Conservation (phyloP, 2,113 vertebrate genomes). For the Prochilodus magdalenae region DNA sequence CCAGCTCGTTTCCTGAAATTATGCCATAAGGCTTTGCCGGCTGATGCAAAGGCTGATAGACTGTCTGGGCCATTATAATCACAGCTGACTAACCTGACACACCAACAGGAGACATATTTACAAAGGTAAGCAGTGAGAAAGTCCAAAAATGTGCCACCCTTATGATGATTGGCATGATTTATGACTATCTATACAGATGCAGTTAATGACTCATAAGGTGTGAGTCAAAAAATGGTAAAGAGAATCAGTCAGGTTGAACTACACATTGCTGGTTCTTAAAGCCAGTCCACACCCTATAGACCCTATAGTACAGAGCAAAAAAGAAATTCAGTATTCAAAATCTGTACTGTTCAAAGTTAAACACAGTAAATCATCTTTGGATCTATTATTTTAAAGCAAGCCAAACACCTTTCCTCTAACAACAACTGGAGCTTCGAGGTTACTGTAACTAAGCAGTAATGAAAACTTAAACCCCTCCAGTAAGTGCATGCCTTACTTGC, state of each 20-base stretch:
- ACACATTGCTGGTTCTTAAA: neutral
- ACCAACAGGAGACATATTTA: neutral
- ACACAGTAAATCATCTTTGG: neutral
- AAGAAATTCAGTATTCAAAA: neutral
- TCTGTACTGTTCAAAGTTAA: neutral
- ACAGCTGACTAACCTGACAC: neutral
- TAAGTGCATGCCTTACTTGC: neutral
- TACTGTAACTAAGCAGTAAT: neutral
- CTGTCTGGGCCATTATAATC: neutral
- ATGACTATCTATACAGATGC: neutral
- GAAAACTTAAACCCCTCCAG: neutral
- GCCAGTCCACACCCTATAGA: neutral
- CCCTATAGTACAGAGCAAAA: neutral
- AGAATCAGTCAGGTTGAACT: conserved; percentile 4
- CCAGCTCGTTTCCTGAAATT: conserved; percentile 24
- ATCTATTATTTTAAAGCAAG: neutral
- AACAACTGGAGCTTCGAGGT: no score
- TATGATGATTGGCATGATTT: conserved; percentile 19
- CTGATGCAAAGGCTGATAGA: neutral
- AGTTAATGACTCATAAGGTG: conserved; percentile 36
- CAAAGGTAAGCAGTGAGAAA: neutral
- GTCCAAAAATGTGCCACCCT: neutral
- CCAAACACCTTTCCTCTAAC: no score
- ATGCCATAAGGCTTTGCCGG: neutral
- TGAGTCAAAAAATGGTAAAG: neutral